Percentiles rank a stretch among this genome's conserved stretches.
Evolutionary conservation across 2,888 invertebrate genomes (phyloP).

Genomic region (Vesta saturnalis): DNA sequence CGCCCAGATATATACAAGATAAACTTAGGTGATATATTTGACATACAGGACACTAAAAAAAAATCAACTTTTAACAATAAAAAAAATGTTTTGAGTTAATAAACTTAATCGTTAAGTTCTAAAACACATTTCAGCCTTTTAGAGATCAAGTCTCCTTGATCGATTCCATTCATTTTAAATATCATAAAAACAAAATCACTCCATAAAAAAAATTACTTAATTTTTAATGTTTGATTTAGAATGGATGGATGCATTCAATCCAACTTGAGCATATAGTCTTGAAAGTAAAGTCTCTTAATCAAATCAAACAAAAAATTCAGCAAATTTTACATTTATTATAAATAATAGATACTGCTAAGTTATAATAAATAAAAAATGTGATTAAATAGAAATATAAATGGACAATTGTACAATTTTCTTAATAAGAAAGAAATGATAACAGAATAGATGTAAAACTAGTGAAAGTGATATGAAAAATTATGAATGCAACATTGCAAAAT

Average conservation of each 20-base stretch:
- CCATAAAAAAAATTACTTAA: background rate
- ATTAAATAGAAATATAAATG: constrained; percentile 5
- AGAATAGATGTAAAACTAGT: background rate
- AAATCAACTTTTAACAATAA: constrained; percentile 5
- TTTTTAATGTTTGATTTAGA: background rate
- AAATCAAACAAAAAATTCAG: constrained; percentile 15
- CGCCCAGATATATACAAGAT: constrained; percentile 33
- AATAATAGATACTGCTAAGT: constrained; percentile 25
- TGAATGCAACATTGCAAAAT: background rate
- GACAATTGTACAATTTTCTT: background rate
- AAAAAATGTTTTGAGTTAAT: background rate
- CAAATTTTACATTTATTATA: constrained; percentile 8
- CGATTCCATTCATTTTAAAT: background rate
- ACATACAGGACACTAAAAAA: background rate
- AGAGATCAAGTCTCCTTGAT: constrained; percentile 13
- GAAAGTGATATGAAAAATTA: background rate
- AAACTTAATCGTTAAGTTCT: constrained; percentile 19
- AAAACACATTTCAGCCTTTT: constrained; percentile 26
- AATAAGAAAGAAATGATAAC: background rate
- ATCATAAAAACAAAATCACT: background rate
- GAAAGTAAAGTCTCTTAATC: background rate
- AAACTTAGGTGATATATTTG: constrained; percentile 21
- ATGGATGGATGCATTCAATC: no score
- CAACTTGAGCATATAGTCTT: no score
- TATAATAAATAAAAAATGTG: constrained; percentile 26